Evolutionary conservation across 2,797 vertebrate genomes (phyloP).

Genomic region (Apogon hyalosoma): DNA sequence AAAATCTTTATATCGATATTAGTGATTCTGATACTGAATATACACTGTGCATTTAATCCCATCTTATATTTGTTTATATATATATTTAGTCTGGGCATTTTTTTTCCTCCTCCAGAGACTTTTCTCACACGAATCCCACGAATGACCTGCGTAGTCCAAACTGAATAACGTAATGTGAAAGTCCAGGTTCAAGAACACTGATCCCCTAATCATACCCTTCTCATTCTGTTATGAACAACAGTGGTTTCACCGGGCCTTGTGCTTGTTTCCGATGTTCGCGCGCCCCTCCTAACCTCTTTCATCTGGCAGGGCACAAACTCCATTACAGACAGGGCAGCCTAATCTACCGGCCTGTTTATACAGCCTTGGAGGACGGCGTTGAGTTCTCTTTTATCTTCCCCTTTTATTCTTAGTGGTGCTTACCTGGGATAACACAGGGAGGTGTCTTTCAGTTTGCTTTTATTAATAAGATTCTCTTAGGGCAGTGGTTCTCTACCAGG

Average conservation of each 20-base stretch:
- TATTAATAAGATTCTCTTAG: neutral
- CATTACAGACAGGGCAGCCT: conserved; percentile 62
- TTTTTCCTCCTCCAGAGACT: conserved; percentile 8
- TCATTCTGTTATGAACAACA: conserved; percentile 53
- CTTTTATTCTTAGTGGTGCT: conserved; percentile 20
- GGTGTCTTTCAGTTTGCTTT: neutral
- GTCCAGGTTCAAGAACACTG: conserved; percentile 21
- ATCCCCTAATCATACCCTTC: conserved; percentile 41
- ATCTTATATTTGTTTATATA: conserved; percentile 15
- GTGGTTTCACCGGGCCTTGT: conserved; percentile 35
- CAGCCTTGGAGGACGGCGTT: conserved; percentile 40
- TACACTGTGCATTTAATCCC: no score
- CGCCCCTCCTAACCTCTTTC: conserved; percentile 40
- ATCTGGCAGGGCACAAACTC: conserved; percentile 60
- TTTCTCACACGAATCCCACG: conserved; percentile 20
- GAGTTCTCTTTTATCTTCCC: conserved; percentile 20
- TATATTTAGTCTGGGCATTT: neutral
- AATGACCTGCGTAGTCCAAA: conserved; percentile 7
- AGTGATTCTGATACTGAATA: no score
- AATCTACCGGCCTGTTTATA: conserved; percentile 63
- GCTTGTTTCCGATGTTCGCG: conserved; percentile 35
- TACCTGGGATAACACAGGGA: conserved; percentile 22
- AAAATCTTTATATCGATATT: no score
- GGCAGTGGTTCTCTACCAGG: neutral
- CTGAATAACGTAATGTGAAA: conserved; percentile 16